phyloP scores from a whole-genome alignment of 2,888 invertebrate species.

The Micoletzkya japonica region DNA sequence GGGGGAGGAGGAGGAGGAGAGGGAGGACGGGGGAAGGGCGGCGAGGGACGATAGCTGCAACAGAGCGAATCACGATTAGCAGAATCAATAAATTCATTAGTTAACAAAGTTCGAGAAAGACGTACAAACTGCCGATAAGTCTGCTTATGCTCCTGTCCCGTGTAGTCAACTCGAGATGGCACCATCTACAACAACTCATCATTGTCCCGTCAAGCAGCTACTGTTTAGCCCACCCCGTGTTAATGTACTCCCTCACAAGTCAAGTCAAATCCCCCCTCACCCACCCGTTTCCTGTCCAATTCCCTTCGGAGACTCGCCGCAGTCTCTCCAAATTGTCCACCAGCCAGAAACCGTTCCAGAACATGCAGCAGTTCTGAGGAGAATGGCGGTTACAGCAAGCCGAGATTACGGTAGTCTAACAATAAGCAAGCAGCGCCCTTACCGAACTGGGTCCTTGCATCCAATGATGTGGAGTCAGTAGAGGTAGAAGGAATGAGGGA shows the following conservation, averaged over 20 bases:
- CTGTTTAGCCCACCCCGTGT: too few species aligned
- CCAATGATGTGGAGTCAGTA: not conserved
- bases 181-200: slow-evolving; percentile 29
- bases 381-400: not conserved
- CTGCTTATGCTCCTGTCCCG: slow-evolving; percentile 29
- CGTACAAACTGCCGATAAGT: slow-evolving; percentile 36
- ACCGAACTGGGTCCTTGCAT: slow-evolving; percentile 9
- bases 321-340: slow-evolving; percentile 12
- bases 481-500: not conserved
- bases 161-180: slow-evolving; percentile 32
- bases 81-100: not conserved
- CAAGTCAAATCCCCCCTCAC: not conserved
- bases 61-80: not conserved
- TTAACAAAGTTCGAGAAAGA: not conserved
- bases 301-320: slow-evolving; percentile 33
- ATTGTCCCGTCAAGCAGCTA: not conserved
- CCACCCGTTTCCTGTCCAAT: slow-evolving; percentile 28
- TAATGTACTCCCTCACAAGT: not conserved
- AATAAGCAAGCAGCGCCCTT: not conserved
- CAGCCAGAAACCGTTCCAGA: slow-evolving; percentile 31
- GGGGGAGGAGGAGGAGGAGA: slow-evolving; percentile 11
- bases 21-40: not conserved
- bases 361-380: slow-evolving; percentile 29
- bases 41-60: not conserved
- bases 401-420: not conserved